Base-by-base conservation (phyloP, 1,140 invertebrate genomes). In the Sminthurinus signatus region DNA sequence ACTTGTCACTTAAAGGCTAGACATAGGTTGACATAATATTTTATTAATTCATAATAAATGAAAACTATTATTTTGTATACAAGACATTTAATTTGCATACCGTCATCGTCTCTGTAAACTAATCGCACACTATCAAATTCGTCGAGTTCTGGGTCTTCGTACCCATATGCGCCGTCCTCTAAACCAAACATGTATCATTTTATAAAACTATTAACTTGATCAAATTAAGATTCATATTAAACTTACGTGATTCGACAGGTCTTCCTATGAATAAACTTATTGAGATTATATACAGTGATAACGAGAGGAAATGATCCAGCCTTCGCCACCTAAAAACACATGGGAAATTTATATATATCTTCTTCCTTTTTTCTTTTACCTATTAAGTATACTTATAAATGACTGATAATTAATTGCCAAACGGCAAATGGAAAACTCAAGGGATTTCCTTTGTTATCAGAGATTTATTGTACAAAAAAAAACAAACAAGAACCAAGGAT, bases 51-150 rank as follows among this genome's bases (percentile, higher is more conserved):
- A n/a, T n/a, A n/a, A n/a, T n/a, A n/a, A n/a, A n/a, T n/a, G n/a
- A n/a, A n/a, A n/a, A n/a, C n/a, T n/a, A n/a, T n/a, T n/a, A n/a
- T n/a, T n/a, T n/a, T n/a, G n/a, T n/a, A n/a, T n/a, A n/a, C n/a
- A n/a, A n/a, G n/a, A n/a, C n/a, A n/a, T n/a, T n/a, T n/a, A n/a
- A n/a, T n/a, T n/a, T n/a, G n/a, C n/a, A n/a, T 59, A 71, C 69
- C 59, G 14, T 68, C 60, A 51, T 66, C 62, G 25, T 71, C 69
- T 27, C 64, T 42, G 46, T 68, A 71, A 27, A 71, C 69, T 66
- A 71, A 58, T 42, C 69, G 63, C 15, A 68, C 69, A 64, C 61
- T 71, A 56, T 71, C 69, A 46, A 71, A 71, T 44, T 71, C 69
- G 44, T 71, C 66, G 1, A 60, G 36, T 31, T 71, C 69, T 10